Base-by-base conservation (phyloP, 37 sponge, comb jelly and placozoan genomes). In the Beroe forskalii region DNA sequence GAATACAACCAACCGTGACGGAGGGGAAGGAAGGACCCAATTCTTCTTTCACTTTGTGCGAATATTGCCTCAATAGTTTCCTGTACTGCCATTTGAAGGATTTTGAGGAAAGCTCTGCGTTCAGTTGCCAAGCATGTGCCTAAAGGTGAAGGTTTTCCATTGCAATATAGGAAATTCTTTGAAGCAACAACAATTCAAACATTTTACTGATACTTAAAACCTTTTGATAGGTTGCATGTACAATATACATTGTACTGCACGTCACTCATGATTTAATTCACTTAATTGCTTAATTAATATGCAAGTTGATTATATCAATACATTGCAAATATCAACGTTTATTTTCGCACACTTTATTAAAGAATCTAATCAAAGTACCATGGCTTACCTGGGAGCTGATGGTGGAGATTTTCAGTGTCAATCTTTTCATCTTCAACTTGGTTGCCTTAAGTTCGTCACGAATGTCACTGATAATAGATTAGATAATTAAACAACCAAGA, bases 21-120 rank as follows among this genome's bases (percentile, higher is more conserved):
- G 86, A 38, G 55, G 86, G 86, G 27, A 80, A 80, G 22, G 86
- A 80, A 30, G 86, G 86, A 1, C 86, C 86, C n/a, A 80, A 48
- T 80, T 80, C 86, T 24, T 44, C 44, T 23, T 30, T 24, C 2
- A 80, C 55, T 43, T 80, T 80, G 23, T 80, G 12, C 0, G 86
- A 32, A 25, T 80, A 80, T 48, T 80, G 86, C 40, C 42, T 80
- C 0, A 80, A 24, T 27, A 80, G 24, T 43, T 30, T 41, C 30
- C 28, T 41, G 55, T 80, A 80, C 27, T 80, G 86, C n/a, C 20
- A 12, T 80, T 80, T 80, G 4, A 80, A 23, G 1, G 55, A 32
- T 23, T 80, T 23, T 4, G 55, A 28, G 9, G 44, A 41, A 6
- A 80, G 22, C 40, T 80, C 86, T 0, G 55, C 55, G 27, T 80